These are phyloP conservation scores for Cherax destructor DNA, from an alignment of 1,140 invertebrate species.

Conservation along the genomic window DNA sequence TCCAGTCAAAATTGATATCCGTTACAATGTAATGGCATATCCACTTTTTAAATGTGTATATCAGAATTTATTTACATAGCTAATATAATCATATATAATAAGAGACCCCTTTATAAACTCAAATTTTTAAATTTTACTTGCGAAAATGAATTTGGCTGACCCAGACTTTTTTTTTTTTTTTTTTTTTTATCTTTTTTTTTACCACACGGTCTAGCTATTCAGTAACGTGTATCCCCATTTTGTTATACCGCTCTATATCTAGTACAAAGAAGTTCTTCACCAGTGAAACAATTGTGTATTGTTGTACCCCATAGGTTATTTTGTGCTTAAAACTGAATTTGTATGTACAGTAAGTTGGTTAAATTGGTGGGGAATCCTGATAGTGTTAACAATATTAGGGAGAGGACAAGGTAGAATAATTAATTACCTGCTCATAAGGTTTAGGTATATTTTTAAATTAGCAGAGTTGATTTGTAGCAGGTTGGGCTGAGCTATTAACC, in stretches of 20 bases:
- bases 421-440: neutral
- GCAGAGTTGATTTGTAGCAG: constrained; percentile 10
- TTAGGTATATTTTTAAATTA: neutral
- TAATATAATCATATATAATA: too few relatives aligned
- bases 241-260: neutral
- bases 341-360: neutral
- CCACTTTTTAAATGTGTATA: too few relatives aligned
- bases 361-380: constrained; percentile 4
- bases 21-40: too few relatives aligned
- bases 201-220: neutral
- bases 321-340: neutral
- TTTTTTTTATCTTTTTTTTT: too few relatives aligned
- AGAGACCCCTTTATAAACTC: neutral
- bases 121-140: neutral
- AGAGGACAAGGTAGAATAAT: constrained; percentile 25
- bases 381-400: neutral
- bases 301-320: neutral
- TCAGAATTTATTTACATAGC: too few relatives aligned
- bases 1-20: neutral
- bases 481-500: constrained; percentile 9
- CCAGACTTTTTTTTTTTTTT: neutral
- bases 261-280: neutral
- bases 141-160: neutral
- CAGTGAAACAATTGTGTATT: neutral
- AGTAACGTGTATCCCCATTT: neutral